Conservation (phyloP, 1,140 invertebrate species). For the Pectinophora gossypiella region DNA sequence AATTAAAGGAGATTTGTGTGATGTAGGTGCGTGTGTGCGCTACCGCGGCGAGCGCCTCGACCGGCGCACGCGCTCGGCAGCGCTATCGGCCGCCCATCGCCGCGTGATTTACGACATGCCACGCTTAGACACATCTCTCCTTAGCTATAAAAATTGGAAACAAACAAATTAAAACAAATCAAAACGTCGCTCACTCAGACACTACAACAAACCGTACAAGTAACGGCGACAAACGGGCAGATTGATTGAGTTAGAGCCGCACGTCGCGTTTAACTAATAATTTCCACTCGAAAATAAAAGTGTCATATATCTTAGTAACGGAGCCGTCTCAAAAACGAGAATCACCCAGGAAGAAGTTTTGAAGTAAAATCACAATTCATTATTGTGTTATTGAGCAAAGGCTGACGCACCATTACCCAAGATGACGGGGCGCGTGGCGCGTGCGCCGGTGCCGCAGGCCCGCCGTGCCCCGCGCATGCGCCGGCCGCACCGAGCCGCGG, state of each 20-base stretch:
- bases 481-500: constrained; percentile 11
- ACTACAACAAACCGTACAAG: no score
- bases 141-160: constrained; percentile 27
- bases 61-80: constrained; percentile 36
- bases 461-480: constrained; percentile 18
- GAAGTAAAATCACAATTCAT: constrained; percentile 49
- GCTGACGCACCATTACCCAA: constrained; percentile 56
- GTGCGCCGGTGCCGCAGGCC: constrained; percentile 31
- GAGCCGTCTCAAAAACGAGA: constrained; percentile 24
- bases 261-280: neutral
- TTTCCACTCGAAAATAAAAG: constrained; percentile 13
- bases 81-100: constrained; percentile 56
- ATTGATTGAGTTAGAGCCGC: neutral
- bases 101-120: constrained; percentile 53
- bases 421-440: constrained; percentile 66
- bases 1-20: constrained; percentile 36
- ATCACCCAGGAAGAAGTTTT: constrained; percentile 36
- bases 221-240: neutral
- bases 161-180: constrained; percentile 6
- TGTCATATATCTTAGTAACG: constrained; percentile 17
- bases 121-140: constrained; percentile 42
- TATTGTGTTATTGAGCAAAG: constrained; percentile 52
- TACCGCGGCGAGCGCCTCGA: constrained; percentile 1
- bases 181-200: neutral
- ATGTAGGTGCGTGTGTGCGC: constrained; percentile 13